phyloP scores from a whole-genome alignment of 2,113 vertebrate genomes.

The Myanophis thanlyinensis region DNA sequence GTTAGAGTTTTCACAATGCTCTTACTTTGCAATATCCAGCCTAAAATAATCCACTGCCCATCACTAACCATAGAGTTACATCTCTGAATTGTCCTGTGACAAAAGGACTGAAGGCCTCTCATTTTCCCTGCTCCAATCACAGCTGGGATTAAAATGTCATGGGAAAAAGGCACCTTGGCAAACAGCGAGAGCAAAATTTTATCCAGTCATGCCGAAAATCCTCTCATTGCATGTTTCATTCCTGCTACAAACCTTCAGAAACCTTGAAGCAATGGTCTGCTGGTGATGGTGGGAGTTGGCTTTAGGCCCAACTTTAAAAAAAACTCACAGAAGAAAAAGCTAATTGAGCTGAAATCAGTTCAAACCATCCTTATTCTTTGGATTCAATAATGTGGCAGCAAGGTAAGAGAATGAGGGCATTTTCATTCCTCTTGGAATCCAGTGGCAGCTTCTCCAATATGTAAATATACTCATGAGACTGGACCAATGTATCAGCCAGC shows the following conservation, averaged over 20 bases:
- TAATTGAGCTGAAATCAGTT: neutral
- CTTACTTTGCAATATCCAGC: neutral
- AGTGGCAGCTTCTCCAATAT: neutral
- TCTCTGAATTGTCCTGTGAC: neutral
- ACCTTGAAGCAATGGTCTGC: neutral
- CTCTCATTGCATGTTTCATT: neutral
- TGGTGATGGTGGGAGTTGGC: neutral
- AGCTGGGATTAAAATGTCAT: constrained; percentile 66
- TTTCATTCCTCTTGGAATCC: neutral
- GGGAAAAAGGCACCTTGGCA: constrained; percentile 64
- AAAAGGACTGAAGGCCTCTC: constrained; percentile 11
- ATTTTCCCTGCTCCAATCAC: constrained; percentile 23
- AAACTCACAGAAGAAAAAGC: neutral
- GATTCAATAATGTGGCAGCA: neutral
- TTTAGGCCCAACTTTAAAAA: neutral
- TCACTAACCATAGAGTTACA: neutral
- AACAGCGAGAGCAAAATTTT: constrained; percentile 25
- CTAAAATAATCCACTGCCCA: neutral
- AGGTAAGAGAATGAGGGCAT: neutral
- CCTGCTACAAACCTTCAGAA: accelerated
- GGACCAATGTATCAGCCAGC: neutral
- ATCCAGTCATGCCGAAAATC: constrained; percentile 61
- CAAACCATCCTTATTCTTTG: neutral
- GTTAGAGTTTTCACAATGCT: neutral
- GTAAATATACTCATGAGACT: neutral